A percentile compares a stretch with the other conserved stretches of the same genome.
phyloP scores from a whole-genome alignment of 2,113 vertebrate species.

The Kobus ellipsiprymnus region DNA sequence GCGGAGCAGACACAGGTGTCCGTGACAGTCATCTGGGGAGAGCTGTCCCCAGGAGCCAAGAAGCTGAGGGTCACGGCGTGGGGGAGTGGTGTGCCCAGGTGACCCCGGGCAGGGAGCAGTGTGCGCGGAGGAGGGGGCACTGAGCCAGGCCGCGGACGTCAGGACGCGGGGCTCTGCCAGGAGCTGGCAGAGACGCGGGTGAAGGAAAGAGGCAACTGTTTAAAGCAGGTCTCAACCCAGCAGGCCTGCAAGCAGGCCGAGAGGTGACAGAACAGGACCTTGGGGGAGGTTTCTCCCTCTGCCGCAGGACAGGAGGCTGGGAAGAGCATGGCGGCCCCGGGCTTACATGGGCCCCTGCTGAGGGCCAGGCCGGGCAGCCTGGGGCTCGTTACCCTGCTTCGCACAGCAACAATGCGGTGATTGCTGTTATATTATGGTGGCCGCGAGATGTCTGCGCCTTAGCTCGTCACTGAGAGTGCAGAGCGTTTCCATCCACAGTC shows the following conservation, averaged over 20 bases:
- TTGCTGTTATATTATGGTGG: fast-evolving
- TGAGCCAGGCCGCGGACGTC: neutral
- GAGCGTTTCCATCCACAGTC: neutral
- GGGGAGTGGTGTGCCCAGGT: neutral
- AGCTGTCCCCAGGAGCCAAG: neutral
- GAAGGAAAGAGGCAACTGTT: neutral
- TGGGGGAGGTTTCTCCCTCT: neutral
- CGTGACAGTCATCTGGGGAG: neutral
- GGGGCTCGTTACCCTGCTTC: neutral
- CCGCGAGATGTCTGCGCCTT: neutral
- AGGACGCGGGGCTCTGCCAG: neutral
- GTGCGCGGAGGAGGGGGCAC: neutral
- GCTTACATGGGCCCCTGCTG: neutral
- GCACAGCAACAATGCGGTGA: neutral
- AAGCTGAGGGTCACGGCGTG: neutral
- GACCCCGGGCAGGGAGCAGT: neutral
- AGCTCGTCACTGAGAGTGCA: neutral
- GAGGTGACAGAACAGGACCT: neutral
- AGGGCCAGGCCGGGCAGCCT: neutral
- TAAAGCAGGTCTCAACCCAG: neutral
- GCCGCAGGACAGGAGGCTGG: neutral
- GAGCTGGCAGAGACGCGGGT: neutral
- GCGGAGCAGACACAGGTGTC: fast-evolving
- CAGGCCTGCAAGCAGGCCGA: neutral
- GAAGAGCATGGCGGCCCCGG: neutral